A percentile compares a stretch with the other conserved stretches of the same genome.
These are phyloP conservation scores for Pseudomyrmex flavicornis DNA, from an alignment of 1,140 invertebrate genomes.

Conservation along the genomic window DNA sequence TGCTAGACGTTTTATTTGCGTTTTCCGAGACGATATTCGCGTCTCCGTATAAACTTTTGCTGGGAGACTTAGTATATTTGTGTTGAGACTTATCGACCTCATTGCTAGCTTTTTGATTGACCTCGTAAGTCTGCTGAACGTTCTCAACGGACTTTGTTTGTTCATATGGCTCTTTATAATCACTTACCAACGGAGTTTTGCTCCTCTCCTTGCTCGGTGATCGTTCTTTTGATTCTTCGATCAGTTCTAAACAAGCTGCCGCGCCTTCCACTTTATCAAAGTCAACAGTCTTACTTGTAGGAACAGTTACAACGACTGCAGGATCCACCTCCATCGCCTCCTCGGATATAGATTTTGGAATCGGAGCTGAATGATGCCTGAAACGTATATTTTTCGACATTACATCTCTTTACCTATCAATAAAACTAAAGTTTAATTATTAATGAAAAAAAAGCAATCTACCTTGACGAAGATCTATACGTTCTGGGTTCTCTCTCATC, in stretches of 20 bases:
- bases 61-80: constrained; percentile 39
- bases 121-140: constrained; percentile 27
- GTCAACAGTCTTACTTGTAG: constrained; percentile 65
- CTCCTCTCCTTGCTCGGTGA: constrained; percentile 77
- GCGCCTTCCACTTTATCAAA: constrained; percentile 51
- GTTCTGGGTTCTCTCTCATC: constrained; percentile 75
- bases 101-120: constrained; percentile 40
- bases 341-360: constrained; percentile 78
- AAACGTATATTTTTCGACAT: background rate
- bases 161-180: constrained; percentile 55
- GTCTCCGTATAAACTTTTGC: constrained; percentile 15
- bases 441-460: background rate
- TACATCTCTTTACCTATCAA: background rate
- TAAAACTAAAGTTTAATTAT: constrained; percentile 7
- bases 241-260: constrained; percentile 72
- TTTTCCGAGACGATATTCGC: background rate
- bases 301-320: constrained; percentile 64
- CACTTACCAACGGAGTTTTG: constrained; percentile 71
- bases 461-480: constrained; percentile 76
- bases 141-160: constrained; percentile 53
- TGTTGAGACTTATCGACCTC: constrained; percentile 57
- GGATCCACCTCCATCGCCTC: constrained; percentile 80
- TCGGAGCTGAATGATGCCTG: constrained; percentile 80
- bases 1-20: constrained; percentile 37
- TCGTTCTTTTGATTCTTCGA: constrained; percentile 76